phyloP scores from a whole-genome alignment of 2,888 invertebrate genomes.

The Papilio elwesi region DNA sequence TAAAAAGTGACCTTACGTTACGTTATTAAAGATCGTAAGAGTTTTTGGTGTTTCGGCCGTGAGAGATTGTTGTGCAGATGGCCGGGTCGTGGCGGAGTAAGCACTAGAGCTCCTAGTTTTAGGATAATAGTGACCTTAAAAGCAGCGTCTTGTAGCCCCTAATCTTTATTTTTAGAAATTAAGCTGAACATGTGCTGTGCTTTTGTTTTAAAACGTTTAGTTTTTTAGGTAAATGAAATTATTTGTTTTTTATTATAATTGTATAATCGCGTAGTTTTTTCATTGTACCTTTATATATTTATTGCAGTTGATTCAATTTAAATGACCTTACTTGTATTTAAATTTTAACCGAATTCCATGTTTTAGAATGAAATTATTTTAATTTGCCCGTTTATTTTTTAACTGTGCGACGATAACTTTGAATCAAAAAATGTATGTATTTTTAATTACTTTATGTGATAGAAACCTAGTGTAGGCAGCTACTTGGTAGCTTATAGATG shows the following conservation, averaged over 20 bases:
- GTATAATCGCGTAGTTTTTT: slow-evolving; percentile 61
- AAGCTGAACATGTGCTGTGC: slow-evolving; percentile 84
- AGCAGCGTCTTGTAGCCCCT: slow-evolving; percentile 73
- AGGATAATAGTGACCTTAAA: slow-evolving; percentile 70
- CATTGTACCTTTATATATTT: slow-evolving; percentile 65
- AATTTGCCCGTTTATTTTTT: slow-evolving; percentile 68
- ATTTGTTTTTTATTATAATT: slow-evolving; percentile 71
- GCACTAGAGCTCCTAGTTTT: slow-evolving; percentile 78
- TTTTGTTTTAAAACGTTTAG: slow-evolving; percentile 82
- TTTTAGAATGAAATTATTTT: slow-evolving; percentile 56
- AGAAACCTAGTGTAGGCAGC: slow-evolving; percentile 68
- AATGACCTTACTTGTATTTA: slow-evolving; percentile 71
- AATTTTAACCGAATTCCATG: slow-evolving; percentile 54
- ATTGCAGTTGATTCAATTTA: slow-evolving; percentile 75
- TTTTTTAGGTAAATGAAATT: slow-evolving; percentile 77
- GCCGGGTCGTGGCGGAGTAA: slow-evolving; percentile 56
- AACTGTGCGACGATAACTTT: slow-evolving; percentile 64
- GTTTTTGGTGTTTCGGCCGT: too few relatives aligned
- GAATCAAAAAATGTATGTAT: slow-evolving; percentile 75
- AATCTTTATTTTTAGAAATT: slow-evolving; percentile 77
- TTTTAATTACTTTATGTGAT: slow-evolving; percentile 73
- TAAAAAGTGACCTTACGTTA: too few relatives aligned
- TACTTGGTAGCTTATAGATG: slow-evolving; percentile 75
- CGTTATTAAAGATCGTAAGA: not conserved
- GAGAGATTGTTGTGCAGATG: slow-evolving; percentile 44